Base-by-base conservation (phyloP, 1,140 invertebrate genomes). In the Atta texana region DNA sequence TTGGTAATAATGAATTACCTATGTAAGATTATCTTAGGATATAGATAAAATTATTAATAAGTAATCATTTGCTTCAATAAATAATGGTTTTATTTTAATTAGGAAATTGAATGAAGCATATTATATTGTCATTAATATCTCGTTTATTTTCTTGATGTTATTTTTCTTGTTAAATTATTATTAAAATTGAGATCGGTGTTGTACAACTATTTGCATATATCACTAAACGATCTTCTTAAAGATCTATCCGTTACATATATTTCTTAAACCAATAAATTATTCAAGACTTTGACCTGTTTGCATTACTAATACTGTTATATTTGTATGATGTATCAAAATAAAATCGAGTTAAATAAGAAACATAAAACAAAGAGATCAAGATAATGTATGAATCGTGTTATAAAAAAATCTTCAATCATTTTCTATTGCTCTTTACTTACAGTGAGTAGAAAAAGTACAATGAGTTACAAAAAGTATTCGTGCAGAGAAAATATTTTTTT, bases 261-360 rank as follows among this genome's bases (percentile, higher is more conserved):
- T 76, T 28, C 31, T 53, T 21, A 39, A 55, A 85, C 66, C 81
- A 82, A 81, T 87, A 87, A 85, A 87, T 74, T n/a, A 59, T 28
- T n/a, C 8, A 8, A 6, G 49, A 18, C 55, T 84, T 49, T 24
- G 59, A 68, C 61, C 28, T 31, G 24, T 18, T 31, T 28, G 31
- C 51, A 18, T 39, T 39, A 34, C 1, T 7, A 8, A 0, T 44
- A 10, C 8, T 31, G 4, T 75, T 59, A 51, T 75, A 14, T 51
- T 31, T 51, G 24, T 24, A 18, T 16, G 21, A 49, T 39, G 24
- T 28, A 2, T 7, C 10, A 24, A 14, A 71, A 49, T 21, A 21
- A 71, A 51, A 72, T 72, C 24, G 24, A 71, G 4, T 3, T 72
- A 51, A 3, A 28, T 51, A 5, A 53, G 24, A 21, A 53, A 49